A percentile compares a stretch with the other conserved stretches of the same genome.
phyloP scores from a whole-genome alignment of 2,797 vertebrate species.

The Chaetophractus vellerosus region DNA sequence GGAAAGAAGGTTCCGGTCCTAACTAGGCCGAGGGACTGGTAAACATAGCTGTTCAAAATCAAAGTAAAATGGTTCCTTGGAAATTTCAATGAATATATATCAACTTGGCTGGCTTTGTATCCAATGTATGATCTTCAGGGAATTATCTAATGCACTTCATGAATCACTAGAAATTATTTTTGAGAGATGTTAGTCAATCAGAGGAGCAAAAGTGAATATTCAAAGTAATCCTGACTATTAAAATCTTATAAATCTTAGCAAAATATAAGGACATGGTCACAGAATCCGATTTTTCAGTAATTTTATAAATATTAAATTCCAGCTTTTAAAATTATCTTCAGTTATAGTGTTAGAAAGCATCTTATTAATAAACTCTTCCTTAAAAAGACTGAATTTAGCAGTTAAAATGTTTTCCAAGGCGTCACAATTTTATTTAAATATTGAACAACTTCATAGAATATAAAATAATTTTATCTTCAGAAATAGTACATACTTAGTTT shows the following conservation, averaged over 20 bases:
- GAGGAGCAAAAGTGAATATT: constrained; percentile 32
- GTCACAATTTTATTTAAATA: background rate
- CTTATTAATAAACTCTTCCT: background rate
- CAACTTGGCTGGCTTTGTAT: background rate
- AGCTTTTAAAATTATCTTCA: too few relatives aligned
- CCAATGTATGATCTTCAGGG: background rate
- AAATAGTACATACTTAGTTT: background rate
- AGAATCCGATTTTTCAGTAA: background rate
- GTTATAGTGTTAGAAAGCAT: background rate
- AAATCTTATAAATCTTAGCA: background rate
- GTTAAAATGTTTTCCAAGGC: background rate
- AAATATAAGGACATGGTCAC: background rate
- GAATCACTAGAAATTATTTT: constrained; percentile 61
- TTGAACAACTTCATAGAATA: background rate
- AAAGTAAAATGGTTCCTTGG: constrained; percentile 33
- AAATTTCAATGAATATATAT: background rate
- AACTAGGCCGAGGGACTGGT: background rate
- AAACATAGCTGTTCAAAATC: background rate
- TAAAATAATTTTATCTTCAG: background rate
- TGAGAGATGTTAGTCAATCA: constrained; percentile 54
- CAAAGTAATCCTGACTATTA: too few relatives aligned
- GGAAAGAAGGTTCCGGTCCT: background rate
- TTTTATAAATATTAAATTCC: background rate
- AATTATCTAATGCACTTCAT: constrained; percentile 65
- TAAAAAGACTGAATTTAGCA: background rate